These are phyloP conservation scores for Macrophya annulata DNA, from an alignment of 2,888 invertebrate genomes.

Conservation along the genomic window DNA sequence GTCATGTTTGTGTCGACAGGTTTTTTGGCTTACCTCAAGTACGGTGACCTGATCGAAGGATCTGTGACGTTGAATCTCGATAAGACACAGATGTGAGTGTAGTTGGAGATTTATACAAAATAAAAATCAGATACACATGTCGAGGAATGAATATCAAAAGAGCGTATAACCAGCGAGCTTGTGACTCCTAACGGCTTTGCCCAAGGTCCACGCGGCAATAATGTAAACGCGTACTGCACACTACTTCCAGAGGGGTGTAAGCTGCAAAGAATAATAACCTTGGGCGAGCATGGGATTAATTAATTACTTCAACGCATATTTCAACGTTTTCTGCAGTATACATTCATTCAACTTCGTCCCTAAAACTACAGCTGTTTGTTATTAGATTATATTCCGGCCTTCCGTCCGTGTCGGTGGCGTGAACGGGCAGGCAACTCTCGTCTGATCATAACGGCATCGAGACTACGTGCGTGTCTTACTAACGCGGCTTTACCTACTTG, in stretches of 20 bases:
- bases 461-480: neutral
- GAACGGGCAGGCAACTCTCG: neutral
- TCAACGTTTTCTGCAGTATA: neutral
- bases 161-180: neutral
- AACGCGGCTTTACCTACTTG: conserved; percentile 6
- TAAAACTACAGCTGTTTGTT: neutral
- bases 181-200: neutral
- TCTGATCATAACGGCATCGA: neutral
- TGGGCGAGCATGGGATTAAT: neutral
- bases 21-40: conserved; percentile 93
- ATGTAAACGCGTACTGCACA: neutral
- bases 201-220: neutral
- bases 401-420: neutral
- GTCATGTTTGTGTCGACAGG: conserved; percentile 91
- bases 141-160: neutral
- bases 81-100: conserved; percentile 82
- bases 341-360: neutral
- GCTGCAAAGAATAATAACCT: neutral
- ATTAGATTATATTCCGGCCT: neutral
- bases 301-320: neutral
- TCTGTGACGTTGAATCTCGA: conserved; percentile 95
- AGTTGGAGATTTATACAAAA: neutral
- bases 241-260: neutral
- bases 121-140: neutral
- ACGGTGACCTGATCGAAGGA: conserved; percentile 90